These are phyloP conservation scores for Stenodema calcarata DNA, from an alignment of 2,888 invertebrate species.

Conservation along the genomic window DNA sequence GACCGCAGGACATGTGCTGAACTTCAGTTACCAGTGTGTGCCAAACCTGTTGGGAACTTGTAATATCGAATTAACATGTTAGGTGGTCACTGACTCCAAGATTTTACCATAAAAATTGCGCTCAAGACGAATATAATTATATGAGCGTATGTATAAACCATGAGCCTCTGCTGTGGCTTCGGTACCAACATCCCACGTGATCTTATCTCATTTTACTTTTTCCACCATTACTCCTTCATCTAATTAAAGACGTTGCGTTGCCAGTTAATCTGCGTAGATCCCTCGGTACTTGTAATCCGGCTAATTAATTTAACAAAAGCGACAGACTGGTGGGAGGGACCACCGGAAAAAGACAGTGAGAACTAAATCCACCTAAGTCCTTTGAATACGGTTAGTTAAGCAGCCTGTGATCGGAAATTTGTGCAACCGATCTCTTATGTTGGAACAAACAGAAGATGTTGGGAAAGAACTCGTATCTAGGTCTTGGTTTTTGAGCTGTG, in stretches of 20 bases:
- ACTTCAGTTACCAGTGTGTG: too few relatives aligned
- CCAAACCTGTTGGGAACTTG: too few relatives aligned
- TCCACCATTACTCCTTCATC: neutral
- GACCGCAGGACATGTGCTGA: too few relatives aligned
- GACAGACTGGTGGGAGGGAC: neutral
- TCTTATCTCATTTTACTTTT: neutral
- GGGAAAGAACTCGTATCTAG: too few relatives aligned
- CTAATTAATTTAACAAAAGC: neutral
- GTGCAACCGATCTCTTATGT: neutral
- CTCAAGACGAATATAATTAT: too few relatives aligned
- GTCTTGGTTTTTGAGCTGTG: too few relatives aligned
- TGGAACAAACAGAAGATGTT: neutral
- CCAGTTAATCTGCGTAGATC: neutral
- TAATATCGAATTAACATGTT: too few relatives aligned
- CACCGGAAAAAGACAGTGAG: neutral
- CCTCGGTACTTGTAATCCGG: neutral
- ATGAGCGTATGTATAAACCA: too few relatives aligned
- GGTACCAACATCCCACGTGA: neutral
- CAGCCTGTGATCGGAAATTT: neutral
- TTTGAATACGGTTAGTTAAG: neutral
- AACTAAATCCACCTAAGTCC: neutral
- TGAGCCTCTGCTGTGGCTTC: too few relatives aligned
- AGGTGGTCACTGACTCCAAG: too few relatives aligned
- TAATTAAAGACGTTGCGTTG: neutral
- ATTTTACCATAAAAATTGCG: too few relatives aligned